Conservation (phyloP, 2,797 vertebrate genomes). For the Garrulus glandarius region DNA sequence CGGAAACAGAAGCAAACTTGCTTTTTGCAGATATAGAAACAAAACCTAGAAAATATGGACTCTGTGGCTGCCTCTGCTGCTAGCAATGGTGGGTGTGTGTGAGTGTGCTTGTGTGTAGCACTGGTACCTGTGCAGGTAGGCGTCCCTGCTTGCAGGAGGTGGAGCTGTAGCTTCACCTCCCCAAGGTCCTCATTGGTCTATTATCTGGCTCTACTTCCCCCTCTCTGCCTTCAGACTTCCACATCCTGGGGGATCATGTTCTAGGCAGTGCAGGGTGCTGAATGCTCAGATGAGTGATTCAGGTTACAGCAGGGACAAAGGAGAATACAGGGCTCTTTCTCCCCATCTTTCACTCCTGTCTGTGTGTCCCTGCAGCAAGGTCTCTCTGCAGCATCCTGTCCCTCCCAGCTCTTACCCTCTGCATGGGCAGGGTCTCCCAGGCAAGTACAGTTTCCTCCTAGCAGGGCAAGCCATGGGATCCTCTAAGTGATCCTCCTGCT, state of each 20-base stretch:
- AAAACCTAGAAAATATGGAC: neutral
- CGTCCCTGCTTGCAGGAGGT: neutral
- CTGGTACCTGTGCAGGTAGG: neutral
- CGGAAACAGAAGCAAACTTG: neutral
- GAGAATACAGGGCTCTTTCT: neutral
- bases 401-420: neutral
- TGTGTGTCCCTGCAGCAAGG: neutral
- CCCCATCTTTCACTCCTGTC: neutral
- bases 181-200: neutral
- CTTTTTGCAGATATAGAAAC: conserved; percentile 57
- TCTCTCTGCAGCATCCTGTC: neutral
- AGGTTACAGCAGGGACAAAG: neutral
- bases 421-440: neutral
- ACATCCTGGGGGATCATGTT: fast-evolving
- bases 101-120: neutral
- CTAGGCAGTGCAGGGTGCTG: neutral
- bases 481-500: neutral
- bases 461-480: neutral
- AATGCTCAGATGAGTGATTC: neutral
- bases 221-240: neutral
- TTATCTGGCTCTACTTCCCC: fast-evolving
- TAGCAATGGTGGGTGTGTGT: conserved; percentile 35
- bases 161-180: neutral
- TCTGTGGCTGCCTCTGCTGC: conserved; percentile 35
- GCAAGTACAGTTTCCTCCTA: neutral